Base-by-base conservation (phyloP, 2,888 invertebrate genomes). In the Hemistola chrysoprasaria region DNA sequence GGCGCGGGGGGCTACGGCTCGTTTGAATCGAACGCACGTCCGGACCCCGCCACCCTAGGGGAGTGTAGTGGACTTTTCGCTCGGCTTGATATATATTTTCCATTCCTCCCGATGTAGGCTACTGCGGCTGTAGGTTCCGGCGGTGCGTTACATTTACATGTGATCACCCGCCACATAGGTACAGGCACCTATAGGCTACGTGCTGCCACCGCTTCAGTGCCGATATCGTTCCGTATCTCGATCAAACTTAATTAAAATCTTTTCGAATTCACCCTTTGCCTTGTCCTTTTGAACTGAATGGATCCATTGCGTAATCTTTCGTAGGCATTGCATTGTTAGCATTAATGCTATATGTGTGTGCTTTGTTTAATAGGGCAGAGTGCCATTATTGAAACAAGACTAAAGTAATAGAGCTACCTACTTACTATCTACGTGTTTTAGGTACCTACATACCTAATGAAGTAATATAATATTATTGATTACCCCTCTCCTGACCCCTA, bases 21-120 rank as follows among this genome's bases (percentile, higher is more conserved):
- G 86, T 86, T 86, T 81, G 78, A 84, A 86, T 81, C 87, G 86
- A 84, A 82, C 84, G 84, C 88, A 86, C 86, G 87, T 84, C 79
- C 82, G 78, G 78, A 58, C 75, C 68, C 70, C 68, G 59, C 78
- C 78, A 66, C 76, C 79, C 74, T 59, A 47, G 57, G 81, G 82
- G 83, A 76, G 83, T 78, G 78, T 84, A 87, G 85, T 86, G 87
- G 88, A 86, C 87, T 86, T 85, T 84, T 86, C 86, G 84, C 84
- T 83, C 78, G 73, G 81, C 81, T 81, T 84, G 78, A 80, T 85
- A 82, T 84, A 86, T 85, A 87, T 83, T 86, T 86, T 85, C 85
- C 81, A 83, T 83, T 84, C 78, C 84, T 82, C 82, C 80, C 81
- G 71, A 78, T 71, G 75, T 77, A 71, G 79, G 80, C 78, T 77